Percentiles rank a stretch among this genome's conserved stretches.
phyloP scores from a whole-genome alignment of 2,113 vertebrate genomes.

The Brachyhypopomus occidentalis region DNA sequence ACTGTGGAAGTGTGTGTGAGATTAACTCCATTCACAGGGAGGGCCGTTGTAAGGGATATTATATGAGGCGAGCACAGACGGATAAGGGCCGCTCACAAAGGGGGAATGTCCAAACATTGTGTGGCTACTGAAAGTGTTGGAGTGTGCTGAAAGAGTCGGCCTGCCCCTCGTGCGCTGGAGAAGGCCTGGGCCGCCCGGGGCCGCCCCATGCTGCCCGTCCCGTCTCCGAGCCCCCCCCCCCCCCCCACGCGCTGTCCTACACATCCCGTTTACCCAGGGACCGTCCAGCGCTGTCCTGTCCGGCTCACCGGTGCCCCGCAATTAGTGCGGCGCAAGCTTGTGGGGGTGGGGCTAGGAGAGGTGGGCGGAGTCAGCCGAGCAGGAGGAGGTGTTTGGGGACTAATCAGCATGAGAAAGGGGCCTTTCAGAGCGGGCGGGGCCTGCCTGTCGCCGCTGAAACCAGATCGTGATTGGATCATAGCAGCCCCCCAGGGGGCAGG shows the following conservation, averaged over 20 bases:
- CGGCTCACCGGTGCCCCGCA: constrained; percentile 69
- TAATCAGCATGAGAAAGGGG: constrained; percentile 91
- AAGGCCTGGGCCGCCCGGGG: constrained; percentile 38
- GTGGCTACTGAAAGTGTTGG: constrained; percentile 51
- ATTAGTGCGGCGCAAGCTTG: constrained; percentile 78
- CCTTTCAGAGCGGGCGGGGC: constrained; percentile 86
- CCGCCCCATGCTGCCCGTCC: constrained; percentile 44
- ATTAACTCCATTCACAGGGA: constrained; percentile 65
- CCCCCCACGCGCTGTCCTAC: constrained; percentile 61
- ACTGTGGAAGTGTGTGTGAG: constrained; percentile 58
- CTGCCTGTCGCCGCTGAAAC: constrained; percentile 88
- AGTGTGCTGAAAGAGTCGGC: constrained; percentile 49
- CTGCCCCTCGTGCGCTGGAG: constrained; percentile 50
- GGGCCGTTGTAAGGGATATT: constrained; percentile 56
- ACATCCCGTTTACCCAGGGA: constrained; percentile 79
- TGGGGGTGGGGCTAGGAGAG: constrained; percentile 62
- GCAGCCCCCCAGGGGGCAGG: constrained; percentile 81
- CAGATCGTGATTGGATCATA: constrained; percentile 93
- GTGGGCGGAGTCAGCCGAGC: constrained; percentile 73
- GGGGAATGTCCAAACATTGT: constrained; percentile 67
- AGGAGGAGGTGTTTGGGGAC: constrained; percentile 88
- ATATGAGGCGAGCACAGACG: constrained; percentile 60
- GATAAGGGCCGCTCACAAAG: constrained; percentile 65
- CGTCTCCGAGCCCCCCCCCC: constrained; percentile 46
- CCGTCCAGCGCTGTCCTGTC: constrained; percentile 74